phyloP scores from a whole-genome alignment of 2,888 invertebrate species.

The Nomada ferruginata region DNA sequence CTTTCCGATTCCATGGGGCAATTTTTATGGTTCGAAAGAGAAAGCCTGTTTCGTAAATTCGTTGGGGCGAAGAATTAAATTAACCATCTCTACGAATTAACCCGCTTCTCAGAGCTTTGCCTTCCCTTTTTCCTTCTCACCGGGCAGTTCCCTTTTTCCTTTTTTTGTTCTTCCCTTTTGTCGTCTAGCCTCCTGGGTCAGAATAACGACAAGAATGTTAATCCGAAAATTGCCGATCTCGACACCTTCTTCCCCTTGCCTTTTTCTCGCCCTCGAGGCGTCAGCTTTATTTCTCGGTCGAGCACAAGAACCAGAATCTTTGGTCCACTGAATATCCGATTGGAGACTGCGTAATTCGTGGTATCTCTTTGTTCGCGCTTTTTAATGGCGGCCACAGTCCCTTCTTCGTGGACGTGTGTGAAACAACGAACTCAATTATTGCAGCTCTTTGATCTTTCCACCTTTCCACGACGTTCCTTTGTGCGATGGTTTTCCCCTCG shows the following conservation, averaged over 20 bases:
- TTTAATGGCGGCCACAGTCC: neutral
- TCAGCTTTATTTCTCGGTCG: constrained; percentile 15
- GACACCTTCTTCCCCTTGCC: constrained; percentile 20
- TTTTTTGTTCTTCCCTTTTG: constrained; percentile 32
- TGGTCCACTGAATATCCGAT: constrained; percentile 56
- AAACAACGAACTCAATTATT: constrained; percentile 30
- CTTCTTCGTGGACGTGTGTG: constrained; percentile 7
- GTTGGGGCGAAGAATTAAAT: constrained; percentile 49
- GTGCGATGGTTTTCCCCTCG: neutral
- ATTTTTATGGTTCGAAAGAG: neutral
- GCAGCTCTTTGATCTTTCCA: constrained; percentile 12
- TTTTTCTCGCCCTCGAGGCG: neutral
- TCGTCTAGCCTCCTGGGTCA: constrained; percentile 10
- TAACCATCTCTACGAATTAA: constrained; percentile 42
- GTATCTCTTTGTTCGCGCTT: constrained; percentile 17
- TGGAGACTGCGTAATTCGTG: constrained; percentile 33
- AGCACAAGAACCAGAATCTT: constrained; percentile 24
- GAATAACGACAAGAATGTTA: constrained; percentile 59
- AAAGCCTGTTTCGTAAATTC: constrained; percentile 34
- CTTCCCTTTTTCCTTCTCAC: constrained; percentile 15
- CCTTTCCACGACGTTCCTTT: neutral
- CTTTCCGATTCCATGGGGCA: neutral
- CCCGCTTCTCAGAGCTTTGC: constrained; percentile 20
- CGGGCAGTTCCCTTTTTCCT: neutral
- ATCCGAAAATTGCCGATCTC: constrained; percentile 60